These are phyloP conservation scores for Rhingia rostrata DNA, from an alignment of 2,888 invertebrate species.

Conservation along the genomic window DNA sequence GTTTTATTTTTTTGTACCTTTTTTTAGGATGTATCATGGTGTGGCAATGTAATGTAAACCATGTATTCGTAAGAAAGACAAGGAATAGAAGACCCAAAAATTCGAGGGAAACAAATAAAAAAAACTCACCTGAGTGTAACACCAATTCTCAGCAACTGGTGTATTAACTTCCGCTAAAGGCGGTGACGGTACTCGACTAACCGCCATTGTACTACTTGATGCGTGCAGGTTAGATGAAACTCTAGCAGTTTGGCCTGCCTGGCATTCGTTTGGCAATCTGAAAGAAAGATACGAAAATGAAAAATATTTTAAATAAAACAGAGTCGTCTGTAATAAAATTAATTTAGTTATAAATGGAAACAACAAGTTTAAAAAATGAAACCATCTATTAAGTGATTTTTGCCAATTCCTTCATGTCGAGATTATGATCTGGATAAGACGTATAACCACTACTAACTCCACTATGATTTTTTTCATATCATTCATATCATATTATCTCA, in stretches of 20 bases:
- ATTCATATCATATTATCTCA: too few relatives aligned
- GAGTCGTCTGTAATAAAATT: slow-evolving; percentile 12
- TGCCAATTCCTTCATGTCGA: too few relatives aligned
- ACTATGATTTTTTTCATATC: too few relatives aligned
- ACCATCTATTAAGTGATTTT: too few relatives aligned
- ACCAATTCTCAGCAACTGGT: slow-evolving; percentile 99
- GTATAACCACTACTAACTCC: too few relatives aligned
- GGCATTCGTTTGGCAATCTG: slow-evolving; percentile 92
- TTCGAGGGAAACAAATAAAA: background rate
- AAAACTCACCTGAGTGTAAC: slow-evolving; percentile 96
- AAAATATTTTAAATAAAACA: slow-evolving; percentile 64
- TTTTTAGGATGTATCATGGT: background rate
- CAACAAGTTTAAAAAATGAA: too few relatives aligned
- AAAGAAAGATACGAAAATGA: slow-evolving; percentile 80
- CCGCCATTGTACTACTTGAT: slow-evolving; percentile 95
- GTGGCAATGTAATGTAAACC: slow-evolving; percentile 53
- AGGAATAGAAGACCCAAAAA: slow-evolving; percentile 13
- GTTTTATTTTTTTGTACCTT: background rate
- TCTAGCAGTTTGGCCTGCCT: slow-evolving; percentile 92
- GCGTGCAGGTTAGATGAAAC: slow-evolving; percentile 91
- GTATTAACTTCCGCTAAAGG: slow-evolving; percentile 97
- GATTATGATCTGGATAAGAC: too few relatives aligned
- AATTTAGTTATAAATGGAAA: slow-evolving; percentile 1
- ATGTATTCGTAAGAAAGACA: slow-evolving; percentile 7
- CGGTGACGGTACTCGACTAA: slow-evolving; percentile 98